These are phyloP conservation scores for Poeciliopsis infans DNA, from an alignment of 2,797 vertebrate species.

Conservation along the genomic window DNA sequence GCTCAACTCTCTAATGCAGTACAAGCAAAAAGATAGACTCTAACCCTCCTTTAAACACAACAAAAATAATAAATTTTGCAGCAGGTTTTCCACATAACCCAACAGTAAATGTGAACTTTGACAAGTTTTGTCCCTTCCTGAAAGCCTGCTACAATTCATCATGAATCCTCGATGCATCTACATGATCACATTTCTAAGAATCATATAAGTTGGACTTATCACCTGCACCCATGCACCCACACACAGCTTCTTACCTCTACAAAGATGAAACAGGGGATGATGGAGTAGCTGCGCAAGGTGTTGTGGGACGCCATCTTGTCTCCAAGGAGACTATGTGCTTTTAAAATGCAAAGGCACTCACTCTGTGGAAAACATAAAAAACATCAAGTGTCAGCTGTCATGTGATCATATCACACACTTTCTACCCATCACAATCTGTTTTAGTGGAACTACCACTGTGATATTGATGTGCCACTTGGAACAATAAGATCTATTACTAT, in stretches of 20 bases:
- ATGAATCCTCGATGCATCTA: not conserved
- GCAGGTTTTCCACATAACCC: too few species aligned
- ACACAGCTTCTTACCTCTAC: conserved; percentile 87
- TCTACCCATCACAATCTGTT: not conserved
- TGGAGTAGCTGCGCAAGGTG: conserved; percentile 96
- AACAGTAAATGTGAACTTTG: not conserved
- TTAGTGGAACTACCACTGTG: not conserved
- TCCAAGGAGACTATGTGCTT: conserved; percentile 64
- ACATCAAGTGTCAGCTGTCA: conserved; percentile 30
- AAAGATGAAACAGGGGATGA: conserved; percentile 99
- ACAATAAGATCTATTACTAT: not conserved
- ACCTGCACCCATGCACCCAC: not conserved
- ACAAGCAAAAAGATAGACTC: not conserved
- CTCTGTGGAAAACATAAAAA: conserved; percentile 65
- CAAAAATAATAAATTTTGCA: not conserved
- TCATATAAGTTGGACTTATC: not conserved
- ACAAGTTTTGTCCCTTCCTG: not conserved
- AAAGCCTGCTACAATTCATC: not conserved
- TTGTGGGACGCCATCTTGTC: conserved; percentile 93
- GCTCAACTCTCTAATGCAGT: not conserved
- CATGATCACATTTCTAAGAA: not conserved
- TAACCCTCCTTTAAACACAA: not conserved
- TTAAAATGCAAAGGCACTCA: conserved; percentile 67
- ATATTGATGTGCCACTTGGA: not conserved
- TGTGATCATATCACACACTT: not conserved